phyloP scores from a whole-genome alignment of 2,888 invertebrate genomes.

The Lochmaea capreae region DNA sequence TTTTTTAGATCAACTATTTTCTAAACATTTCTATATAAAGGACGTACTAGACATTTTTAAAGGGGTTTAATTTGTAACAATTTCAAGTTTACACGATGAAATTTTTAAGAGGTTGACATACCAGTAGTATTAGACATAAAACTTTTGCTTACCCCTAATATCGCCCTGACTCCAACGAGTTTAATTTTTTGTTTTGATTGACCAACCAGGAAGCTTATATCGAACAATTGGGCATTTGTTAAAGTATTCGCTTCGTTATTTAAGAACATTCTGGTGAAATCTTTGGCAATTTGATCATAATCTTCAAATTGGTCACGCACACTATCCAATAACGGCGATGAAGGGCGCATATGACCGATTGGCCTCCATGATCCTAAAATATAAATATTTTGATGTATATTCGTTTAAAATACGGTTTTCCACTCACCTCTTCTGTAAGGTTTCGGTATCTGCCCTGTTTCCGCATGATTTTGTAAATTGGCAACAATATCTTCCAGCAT shows the following conservation, averaged over 20 bases:
- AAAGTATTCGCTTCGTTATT: slow-evolving; percentile 84
- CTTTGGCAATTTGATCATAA: slow-evolving; percentile 93
- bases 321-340: slow-evolving; percentile 90
- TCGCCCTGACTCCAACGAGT: slow-evolving; percentile 91
- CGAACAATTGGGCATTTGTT: slow-evolving; percentile 86
- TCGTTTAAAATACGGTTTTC: too few relatives aligned
- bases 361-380: slow-evolving; percentile 88
- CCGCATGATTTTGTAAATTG: slow-evolving; percentile 92
- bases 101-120: too few relatives aligned
- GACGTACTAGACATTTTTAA: too few relatives aligned
- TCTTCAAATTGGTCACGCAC: slow-evolving; percentile 94
- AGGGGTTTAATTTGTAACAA: too few relatives aligned
- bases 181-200: slow-evolving; percentile 89
- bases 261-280: slow-evolving; percentile 89
- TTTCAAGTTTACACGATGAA: too few relatives aligned
- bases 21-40: too few relatives aligned
- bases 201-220: slow-evolving; percentile 91
- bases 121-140: background rate
- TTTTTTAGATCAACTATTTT: too few relatives aligned
- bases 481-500: slow-evolving; percentile 96
- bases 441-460: slow-evolving; percentile 95
- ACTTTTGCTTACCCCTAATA: slow-evolving; percentile 81
- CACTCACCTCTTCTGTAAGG: slow-evolving; percentile 83
- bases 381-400: background rate
- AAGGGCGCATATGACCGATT: slow-evolving; percentile 94